phyloP scores from a whole-genome alignment of 1,140 invertebrate species.

The Oreohelix idahoensis region DNA sequence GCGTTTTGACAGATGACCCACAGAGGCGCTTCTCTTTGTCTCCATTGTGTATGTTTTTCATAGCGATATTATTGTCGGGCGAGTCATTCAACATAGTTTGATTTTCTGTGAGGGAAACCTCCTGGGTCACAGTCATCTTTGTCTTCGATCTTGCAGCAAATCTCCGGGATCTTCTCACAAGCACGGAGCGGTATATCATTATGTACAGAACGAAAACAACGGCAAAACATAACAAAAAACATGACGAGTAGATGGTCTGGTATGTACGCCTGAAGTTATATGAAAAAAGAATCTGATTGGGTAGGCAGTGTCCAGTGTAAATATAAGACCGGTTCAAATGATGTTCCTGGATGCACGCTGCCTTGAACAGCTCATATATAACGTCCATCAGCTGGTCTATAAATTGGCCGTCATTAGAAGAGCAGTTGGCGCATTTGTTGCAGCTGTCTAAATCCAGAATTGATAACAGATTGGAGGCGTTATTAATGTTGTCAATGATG shows the following conservation, averaged over 20 bases:
- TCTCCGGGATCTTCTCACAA: constrained; percentile 54
- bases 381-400: not conserved
- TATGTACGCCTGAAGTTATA: constrained; percentile 53
- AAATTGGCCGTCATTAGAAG: not conserved
- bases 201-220: constrained; percentile 64
- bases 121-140: constrained; percentile 48
- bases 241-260: constrained; percentile 62
- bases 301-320: constrained; percentile 55
- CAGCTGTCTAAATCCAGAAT: not conserved
- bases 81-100: constrained; percentile 38
- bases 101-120: constrained; percentile 52
- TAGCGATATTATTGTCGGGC: constrained; percentile 32
- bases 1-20: not conserved
- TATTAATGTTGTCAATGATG: not conserved
- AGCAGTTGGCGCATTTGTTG: not conserved
- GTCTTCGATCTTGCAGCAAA: constrained; percentile 51
- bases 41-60: constrained; percentile 1
- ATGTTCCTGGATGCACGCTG: not conserved
- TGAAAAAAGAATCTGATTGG: constrained; percentile 51
- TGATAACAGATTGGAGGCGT: not conserved
- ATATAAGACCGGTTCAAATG: constrained; percentile 13
- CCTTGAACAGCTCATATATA: not conserved
- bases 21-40: not conserved
- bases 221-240: constrained; percentile 59
- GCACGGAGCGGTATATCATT: constrained; percentile 62